These are phyloP conservation scores for Chinchilla lanigera DNA, from an alignment of 2,113 vertebrate species.

Conservation along the genomic window DNA sequence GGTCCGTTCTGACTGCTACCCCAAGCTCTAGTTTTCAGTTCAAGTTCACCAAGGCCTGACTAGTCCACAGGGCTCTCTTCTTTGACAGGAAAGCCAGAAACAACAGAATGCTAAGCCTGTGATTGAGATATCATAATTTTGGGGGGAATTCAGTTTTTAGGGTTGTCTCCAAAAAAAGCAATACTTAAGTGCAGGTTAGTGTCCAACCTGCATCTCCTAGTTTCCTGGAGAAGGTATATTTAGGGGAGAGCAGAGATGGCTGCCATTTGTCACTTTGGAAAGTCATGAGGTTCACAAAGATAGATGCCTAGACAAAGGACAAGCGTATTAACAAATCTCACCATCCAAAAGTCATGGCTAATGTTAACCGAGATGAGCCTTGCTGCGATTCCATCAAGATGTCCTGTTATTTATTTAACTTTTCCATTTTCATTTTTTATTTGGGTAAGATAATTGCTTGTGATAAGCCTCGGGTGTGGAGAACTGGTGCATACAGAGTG, in stretches of 20 bases:
- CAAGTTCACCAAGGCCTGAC: neutral
- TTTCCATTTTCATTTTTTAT: constrained; percentile 90
- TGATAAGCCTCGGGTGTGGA: constrained; percentile 86
- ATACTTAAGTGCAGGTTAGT: neutral
- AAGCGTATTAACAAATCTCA: constrained; percentile 79
- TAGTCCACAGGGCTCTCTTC: neutral
- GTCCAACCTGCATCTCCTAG: constrained; percentile 58
- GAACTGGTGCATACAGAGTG: constrained; percentile 82
- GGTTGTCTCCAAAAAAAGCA: neutral
- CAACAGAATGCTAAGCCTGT: neutral
- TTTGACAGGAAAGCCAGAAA: neutral
- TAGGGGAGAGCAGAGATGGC: constrained; percentile 73
- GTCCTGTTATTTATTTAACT: constrained; percentile 90
- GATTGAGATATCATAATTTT: neutral
- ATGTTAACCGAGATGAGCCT: constrained; percentile 84
- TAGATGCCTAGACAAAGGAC: constrained; percentile 83
- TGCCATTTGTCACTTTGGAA: constrained; percentile 78
- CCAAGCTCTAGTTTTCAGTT: neutral
- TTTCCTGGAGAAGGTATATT: constrained; percentile 72
- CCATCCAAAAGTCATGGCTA: constrained; percentile 84
- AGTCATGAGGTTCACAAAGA: constrained; percentile 77
- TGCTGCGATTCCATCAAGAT: constrained; percentile 86
- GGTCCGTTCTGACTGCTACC: no score
- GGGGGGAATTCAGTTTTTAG: constrained; percentile 11
- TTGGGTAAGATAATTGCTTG: constrained; percentile 91